A percentile compares a stretch with the other conserved stretches of the same genome.
Evolutionary conservation across 2,797 vertebrate genomes (phyloP).

Genomic region (Merluccius polli): DNA sequence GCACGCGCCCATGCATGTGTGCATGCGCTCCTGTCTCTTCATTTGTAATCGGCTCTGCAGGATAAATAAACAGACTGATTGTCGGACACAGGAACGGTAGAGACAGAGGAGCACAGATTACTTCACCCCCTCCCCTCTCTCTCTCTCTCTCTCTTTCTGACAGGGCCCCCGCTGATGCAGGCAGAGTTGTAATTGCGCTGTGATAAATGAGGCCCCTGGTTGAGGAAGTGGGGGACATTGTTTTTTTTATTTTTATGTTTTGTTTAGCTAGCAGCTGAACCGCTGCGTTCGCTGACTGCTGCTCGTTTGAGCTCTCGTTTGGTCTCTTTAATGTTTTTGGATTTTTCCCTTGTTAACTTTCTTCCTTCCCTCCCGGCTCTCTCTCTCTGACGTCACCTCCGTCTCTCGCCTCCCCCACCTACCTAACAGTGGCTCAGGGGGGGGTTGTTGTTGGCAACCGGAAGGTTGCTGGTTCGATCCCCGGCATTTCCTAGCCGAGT

Average conservation of each 20-base stretch:
- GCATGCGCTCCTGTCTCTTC: conserved; percentile 57
- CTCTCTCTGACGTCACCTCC: neutral
- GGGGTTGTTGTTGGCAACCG: too few species aligned
- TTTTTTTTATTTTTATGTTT: conserved; percentile 3
- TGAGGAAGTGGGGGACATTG: conserved; percentile 1
- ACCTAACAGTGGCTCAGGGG: too few species aligned
- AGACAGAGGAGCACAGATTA: conserved; percentile 69
- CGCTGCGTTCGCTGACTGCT: conserved; percentile 21
- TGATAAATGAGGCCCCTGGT: conserved; percentile 60
- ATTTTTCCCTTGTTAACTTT: neutral
- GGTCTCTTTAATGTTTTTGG: conserved; percentile 15
- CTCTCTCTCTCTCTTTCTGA: conserved; percentile 29
- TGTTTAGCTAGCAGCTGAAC: conserved; percentile 42
- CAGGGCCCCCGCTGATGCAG: conserved; percentile 17
- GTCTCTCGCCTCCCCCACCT: neutral
- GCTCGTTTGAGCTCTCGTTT: conserved; percentile 22
- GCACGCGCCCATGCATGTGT: too few species aligned
- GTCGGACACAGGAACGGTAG: conserved; percentile 55
- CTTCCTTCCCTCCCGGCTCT: neutral
- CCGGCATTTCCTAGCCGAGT: too few species aligned
- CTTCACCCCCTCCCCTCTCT: conserved; percentile 68
- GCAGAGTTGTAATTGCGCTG: conserved; percentile 40
- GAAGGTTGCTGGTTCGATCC: too few species aligned
- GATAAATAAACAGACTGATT: conserved; percentile 83
- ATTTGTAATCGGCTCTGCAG: conserved; percentile 66